A percentile compares a stretch with the other conserved stretches of the same genome.
Evolutionary conservation across 2,888 invertebrate species (phyloP).

Genomic region (Phaedon cochleariae): DNA sequence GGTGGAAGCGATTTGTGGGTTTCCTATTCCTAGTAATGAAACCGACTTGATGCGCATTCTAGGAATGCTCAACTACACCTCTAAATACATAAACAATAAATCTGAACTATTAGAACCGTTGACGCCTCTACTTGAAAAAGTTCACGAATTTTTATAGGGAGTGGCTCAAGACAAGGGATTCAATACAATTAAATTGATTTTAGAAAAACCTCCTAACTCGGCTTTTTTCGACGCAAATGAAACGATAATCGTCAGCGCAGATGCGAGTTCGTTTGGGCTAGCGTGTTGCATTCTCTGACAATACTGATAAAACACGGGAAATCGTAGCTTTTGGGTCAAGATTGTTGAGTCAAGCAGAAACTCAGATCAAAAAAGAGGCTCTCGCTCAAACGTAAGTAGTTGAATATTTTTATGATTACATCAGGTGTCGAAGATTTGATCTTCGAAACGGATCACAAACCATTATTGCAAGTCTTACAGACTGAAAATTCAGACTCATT

Average conservation of each 20-base stretch:
- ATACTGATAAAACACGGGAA: conserved; percentile 32
- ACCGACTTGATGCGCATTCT: conserved; percentile 30
- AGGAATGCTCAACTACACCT: conserved; percentile 21
- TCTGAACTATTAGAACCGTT: conserved; percentile 21
- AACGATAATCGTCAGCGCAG: conserved; percentile 42
- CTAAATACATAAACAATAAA: conserved; percentile 18
- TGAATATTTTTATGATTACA: conserved; percentile 41
- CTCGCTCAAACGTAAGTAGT: conserved; percentile 52
- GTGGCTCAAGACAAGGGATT: not conserved
- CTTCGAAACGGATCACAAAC: conserved; percentile 35
- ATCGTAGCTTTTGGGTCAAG: conserved; percentile 54
- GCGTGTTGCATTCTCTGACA: conserved; percentile 41
- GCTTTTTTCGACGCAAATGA: conserved; percentile 47
- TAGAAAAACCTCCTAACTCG: not conserved
- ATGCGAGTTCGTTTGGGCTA: conserved; percentile 42
- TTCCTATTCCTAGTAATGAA: conserved; percentile 39
- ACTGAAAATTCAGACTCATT: conserved; percentile 49
- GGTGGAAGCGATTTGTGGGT: conserved; percentile 17
- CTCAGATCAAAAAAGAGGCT: conserved; percentile 57
- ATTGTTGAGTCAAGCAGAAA: conserved; percentile 49
- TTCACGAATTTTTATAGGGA: conserved; percentile 4
- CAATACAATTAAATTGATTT: not conserved
- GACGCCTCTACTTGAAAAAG: conserved; percentile 18
- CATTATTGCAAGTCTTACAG: conserved; percentile 44
- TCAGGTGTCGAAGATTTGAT: conserved; percentile 38